These are phyloP conservation scores for Polietes domitor DNA, from an alignment of 2,888 invertebrate genomes.

Conservation along the genomic window DNA sequence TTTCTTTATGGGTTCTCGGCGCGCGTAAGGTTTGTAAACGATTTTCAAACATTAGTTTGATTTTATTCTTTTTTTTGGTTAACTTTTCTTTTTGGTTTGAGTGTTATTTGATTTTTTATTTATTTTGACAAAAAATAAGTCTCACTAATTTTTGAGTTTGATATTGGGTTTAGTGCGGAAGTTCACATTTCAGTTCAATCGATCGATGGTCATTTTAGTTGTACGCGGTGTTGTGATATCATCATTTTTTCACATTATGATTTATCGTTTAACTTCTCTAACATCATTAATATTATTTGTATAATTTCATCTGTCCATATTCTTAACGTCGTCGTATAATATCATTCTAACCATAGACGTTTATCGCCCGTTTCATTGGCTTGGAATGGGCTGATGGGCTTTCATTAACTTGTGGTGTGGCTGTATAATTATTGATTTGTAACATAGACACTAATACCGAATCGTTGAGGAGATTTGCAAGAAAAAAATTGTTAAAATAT, in stretches of 20 bases:
- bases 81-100: slow-evolving; percentile 33
- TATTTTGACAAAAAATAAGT: slow-evolving; percentile 12
- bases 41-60: slow-evolving; percentile 38
- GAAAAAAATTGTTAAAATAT: no score
- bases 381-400: background rate
- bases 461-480: background rate
- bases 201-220: slow-evolving; percentile 34
- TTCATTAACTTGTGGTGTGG: background rate
- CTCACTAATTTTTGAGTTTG: slow-evolving; percentile 8
- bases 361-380: background rate
- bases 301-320: slow-evolving; percentile 29
- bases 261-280: slow-evolving; percentile 2
- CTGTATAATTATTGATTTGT: background rate
- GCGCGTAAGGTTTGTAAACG: slow-evolving; percentile 89
- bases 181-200: slow-evolving; percentile 18
- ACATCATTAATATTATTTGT: slow-evolving; percentile 33
- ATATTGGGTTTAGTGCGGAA: slow-evolving; percentile 27
- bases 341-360: slow-evolving; percentile 26
- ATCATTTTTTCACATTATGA: slow-evolving; percentile 32
- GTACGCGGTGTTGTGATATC: slow-evolving; percentile 67
- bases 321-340: slow-evolving; percentile 7
- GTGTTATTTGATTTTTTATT: slow-evolving; percentile 1
- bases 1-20: slow-evolving; percentile 96
- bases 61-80: slow-evolving; percentile 25
- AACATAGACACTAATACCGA: background rate